Evolutionary conservation across 2,113 vertebrate species (phyloP).

Genomic region (Scomber colias): DNA sequence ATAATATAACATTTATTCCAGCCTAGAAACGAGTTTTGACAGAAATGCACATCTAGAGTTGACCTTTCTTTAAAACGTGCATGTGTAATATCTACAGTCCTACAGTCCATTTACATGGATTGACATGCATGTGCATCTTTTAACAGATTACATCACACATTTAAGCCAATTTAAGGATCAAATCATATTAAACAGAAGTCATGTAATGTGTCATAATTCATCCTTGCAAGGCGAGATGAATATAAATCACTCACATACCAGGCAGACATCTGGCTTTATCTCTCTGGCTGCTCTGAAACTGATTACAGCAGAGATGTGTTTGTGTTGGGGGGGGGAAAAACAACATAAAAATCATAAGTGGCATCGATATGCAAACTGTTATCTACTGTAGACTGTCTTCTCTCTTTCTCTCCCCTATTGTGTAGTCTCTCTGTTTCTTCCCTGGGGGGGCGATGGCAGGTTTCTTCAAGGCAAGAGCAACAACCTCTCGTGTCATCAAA

Average conservation of each 20-base stretch:
- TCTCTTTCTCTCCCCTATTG: conserved; percentile 41
- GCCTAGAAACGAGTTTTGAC: background rate
- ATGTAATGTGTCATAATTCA: conserved; percentile 3
- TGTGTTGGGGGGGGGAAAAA: conserved; percentile 36
- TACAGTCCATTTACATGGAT: conserved; percentile 18
- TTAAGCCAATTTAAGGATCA: conserved; percentile 4
- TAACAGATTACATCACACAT: background rate
- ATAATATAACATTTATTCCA: background rate
- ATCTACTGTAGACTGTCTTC: conserved; percentile 57
- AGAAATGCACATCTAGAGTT: background rate
- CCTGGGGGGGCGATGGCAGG: conserved; percentile 82
- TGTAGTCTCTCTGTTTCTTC: conserved; percentile 80
- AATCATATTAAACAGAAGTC: background rate
- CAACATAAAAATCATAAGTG: background rate
- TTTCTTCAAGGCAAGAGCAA: conserved; percentile 83
- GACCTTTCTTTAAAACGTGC: conserved; percentile 18
- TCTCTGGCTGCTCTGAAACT: conserved; percentile 52
- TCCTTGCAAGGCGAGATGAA: background rate
- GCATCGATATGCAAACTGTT: conserved; percentile 44
- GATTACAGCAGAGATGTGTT: conserved; percentile 33
- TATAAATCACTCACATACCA: conserved; percentile 34
- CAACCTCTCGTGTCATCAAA: conserved; percentile 65
- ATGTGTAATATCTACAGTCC: conserved; percentile 21
- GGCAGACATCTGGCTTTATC: conserved; percentile 64
- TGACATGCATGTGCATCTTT: conserved; percentile 53